Percentiles rank a stretch among this genome's conserved stretches.
These are phyloP conservation scores for Diplosoma virens DNA, from an alignment of 23 tunicate species.

Conservation along the genomic window DNA sequence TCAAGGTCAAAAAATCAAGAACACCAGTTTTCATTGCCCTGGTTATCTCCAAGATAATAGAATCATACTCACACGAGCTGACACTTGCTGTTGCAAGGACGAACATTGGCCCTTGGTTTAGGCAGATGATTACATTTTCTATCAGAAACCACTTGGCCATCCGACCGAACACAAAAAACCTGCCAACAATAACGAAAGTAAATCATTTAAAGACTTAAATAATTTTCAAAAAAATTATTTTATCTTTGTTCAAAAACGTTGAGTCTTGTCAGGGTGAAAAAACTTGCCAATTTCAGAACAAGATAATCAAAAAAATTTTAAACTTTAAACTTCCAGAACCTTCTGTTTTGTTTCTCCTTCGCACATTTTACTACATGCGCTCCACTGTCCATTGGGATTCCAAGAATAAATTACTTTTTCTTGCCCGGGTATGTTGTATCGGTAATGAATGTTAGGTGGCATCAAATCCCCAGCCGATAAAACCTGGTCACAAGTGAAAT, in stretches of 20 bases:
- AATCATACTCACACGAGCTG: slow-evolving; percentile 53
- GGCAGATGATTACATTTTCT: slow-evolving; percentile 33
- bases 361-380: slow-evolving; percentile 61
- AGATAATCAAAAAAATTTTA: too few species aligned
- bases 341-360: slow-evolving; percentile 52
- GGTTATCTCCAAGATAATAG: too few species aligned
- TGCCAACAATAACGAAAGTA: too few species aligned
- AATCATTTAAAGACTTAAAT: too few species aligned
- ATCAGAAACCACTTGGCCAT: slow-evolving; percentile 54
- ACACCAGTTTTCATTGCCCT: too few species aligned
- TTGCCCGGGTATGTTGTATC: slow-evolving; percentile 64
- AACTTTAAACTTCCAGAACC: slow-evolving; percentile 34
- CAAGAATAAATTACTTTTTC: slow-evolving; percentile 51
- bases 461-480: slow-evolving; percentile 67
- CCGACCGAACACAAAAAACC: slow-evolving; percentile 65
- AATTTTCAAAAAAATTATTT: too few species aligned
- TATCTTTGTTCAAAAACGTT: too few species aligned
- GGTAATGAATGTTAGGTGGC: slow-evolving; percentile 76
- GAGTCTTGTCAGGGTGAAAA: too few species aligned
- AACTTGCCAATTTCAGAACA: too few species aligned
- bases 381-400: slow-evolving; percentile 72
- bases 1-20: too few species aligned
- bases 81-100: slow-evolving; percentile 64
- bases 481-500: slow-evolving; percentile 56
- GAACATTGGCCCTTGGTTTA: slow-evolving; percentile 38